phyloP scores from a whole-genome alignment of 2,797 vertebrate genomes.

The Typhlichthys eigenmanni region DNA sequence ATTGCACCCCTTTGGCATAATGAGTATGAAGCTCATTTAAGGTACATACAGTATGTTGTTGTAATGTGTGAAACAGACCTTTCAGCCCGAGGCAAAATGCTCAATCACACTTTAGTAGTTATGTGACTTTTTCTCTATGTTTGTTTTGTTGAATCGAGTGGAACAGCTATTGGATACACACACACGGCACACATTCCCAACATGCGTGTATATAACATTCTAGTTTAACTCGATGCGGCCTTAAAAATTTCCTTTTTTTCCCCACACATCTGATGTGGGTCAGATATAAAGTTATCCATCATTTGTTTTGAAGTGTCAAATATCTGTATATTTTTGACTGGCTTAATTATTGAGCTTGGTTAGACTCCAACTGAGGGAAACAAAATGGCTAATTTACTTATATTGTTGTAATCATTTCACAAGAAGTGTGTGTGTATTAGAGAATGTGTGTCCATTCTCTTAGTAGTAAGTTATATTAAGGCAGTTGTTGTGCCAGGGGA shows the following conservation, averaged over 20 bases:
- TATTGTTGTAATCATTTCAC: too few relatives aligned
- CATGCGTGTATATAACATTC: conserved; percentile 23
- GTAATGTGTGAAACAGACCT: conserved; percentile 48
- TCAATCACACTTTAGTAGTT: conserved; percentile 58
- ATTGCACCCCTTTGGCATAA: conserved; percentile 38
- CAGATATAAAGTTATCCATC: too few relatives aligned
- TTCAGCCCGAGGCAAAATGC: conserved; percentile 64
- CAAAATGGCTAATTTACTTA: too few relatives aligned
- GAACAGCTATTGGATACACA: conserved; percentile 53
- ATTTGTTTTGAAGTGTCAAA: too few relatives aligned
- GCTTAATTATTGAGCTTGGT: too few relatives aligned
- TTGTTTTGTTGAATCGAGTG: conserved; percentile 61
- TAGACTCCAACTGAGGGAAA: too few relatives aligned
- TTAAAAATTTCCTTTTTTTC: conserved; percentile 11
- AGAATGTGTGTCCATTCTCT: too few relatives aligned
- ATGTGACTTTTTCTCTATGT: conserved; percentile 42
- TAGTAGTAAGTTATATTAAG: too few relatives aligned
- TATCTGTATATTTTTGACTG: too few relatives aligned
- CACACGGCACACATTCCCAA: conserved; percentile 52
- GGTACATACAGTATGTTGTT: conserved; percentile 41
- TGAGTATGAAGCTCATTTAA: conserved; percentile 45
- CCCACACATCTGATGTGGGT: conserved; percentile 14
- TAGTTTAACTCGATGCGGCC: neutral
- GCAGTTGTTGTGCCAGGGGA: too few relatives aligned
- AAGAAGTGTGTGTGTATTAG: too few relatives aligned